Evolutionary conservation across 1,140 invertebrate genomes (phyloP).

Genomic region (Drosophila ohnishii): DNA sequence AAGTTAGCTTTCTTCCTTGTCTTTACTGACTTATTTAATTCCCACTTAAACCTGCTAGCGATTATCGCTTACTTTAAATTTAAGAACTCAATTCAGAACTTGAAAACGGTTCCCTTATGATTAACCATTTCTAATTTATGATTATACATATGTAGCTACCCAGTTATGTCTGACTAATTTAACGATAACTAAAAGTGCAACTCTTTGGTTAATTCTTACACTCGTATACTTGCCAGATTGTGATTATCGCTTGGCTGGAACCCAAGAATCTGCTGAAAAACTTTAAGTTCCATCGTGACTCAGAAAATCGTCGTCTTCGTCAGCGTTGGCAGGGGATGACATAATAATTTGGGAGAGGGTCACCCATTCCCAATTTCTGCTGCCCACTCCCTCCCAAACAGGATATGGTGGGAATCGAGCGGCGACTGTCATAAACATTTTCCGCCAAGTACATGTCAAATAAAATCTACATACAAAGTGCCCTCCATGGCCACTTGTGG

Average conservation of each 20-base stretch:
- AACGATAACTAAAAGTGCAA: background rate
- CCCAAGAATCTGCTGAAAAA: background rate
- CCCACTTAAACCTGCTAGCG: background rate
- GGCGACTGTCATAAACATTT: slow-evolving; percentile 46
- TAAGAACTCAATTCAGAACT: background rate
- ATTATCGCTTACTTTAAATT: background rate
- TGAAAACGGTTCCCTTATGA: background rate
- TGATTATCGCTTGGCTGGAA: background rate
- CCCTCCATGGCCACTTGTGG: slow-evolving; percentile 20
- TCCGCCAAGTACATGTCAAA: slow-evolving; percentile 45
- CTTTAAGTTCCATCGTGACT: slow-evolving; percentile 30
- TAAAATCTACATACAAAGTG: slow-evolving; percentile 67
- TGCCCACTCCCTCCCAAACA: background rate
- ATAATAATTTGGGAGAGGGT: slow-evolving; percentile 57
- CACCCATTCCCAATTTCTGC: slow-evolving; percentile 10
- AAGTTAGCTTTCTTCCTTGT: too few species aligned
- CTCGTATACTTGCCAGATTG: background rate
- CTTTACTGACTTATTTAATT: too few species aligned
- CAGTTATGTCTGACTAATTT: background rate
- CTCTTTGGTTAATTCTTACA: background rate
- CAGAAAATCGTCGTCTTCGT: slow-evolving; percentile 32
- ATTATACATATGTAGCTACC: background rate
- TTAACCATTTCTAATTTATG: background rate
- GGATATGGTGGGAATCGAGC: slow-evolving; percentile 29
- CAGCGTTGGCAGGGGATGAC: slow-evolving; percentile 58